Percentiles rank a stretch among this genome's conserved stretches.
Evolutionary conservation across 2,113 vertebrate species (phyloP).

Genomic region (Thermophis baileyi): DNA sequence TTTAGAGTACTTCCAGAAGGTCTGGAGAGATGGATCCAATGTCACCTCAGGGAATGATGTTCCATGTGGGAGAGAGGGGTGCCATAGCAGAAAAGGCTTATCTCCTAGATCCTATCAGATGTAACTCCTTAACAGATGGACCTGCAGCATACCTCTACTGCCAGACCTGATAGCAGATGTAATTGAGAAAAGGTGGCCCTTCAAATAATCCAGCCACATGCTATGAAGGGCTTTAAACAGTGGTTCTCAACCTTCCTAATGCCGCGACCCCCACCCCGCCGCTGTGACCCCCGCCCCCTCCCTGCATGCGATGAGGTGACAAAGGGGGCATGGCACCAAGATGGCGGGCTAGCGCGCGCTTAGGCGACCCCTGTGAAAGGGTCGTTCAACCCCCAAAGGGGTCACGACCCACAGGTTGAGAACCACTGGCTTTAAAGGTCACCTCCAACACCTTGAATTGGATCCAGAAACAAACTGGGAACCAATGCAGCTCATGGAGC

Average conservation of each 20-base stretch:
- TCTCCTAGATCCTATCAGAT: background rate
- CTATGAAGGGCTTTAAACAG: background rate
- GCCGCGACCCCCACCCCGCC: too few species aligned
- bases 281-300: too few species aligned
- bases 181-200: background rate
- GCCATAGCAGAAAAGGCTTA: background rate
- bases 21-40: background rate
- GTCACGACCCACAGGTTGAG: too few species aligned
- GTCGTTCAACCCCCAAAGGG: too few species aligned
- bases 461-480: background rate
- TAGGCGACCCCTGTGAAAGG: too few species aligned
- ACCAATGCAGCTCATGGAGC: background rate
- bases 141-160: background rate
- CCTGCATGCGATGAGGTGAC: too few species aligned
- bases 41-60: background rate
- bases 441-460: background rate
- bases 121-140: background rate
- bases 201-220: background rate
- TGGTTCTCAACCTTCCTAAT: too few species aligned
- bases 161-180: background rate
- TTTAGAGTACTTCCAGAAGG: background rate
- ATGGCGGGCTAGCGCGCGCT: too few species aligned
- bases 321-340: too few species aligned
- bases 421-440: background rate
- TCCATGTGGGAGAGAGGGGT: background rate